These are phyloP conservation scores for Trichogramma pretiosum DNA, from an alignment of 1,140 invertebrate genomes.

Conservation along the genomic window DNA sequence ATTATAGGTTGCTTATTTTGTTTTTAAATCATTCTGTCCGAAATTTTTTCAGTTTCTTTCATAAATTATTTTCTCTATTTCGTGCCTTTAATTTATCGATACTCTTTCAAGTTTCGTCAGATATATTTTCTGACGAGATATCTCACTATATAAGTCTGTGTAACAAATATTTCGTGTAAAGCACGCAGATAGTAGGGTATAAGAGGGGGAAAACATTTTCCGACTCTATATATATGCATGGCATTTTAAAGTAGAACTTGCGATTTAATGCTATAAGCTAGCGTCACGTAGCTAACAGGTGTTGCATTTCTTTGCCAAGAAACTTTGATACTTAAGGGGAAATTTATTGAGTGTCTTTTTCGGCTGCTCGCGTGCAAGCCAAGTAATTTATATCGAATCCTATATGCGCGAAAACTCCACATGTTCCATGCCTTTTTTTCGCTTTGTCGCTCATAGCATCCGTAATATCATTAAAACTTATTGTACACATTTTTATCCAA, in stretches of 20 bases:
- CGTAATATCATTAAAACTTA: neutral
- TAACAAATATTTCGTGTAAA: too few relatives aligned
- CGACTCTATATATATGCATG: constrained; percentile 35
- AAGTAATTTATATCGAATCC: constrained; percentile 27
- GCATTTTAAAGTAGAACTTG: constrained; percentile 34
- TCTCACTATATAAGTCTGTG: too few relatives aligned
- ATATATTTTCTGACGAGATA: too few relatives aligned
- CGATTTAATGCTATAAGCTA: constrained; percentile 30
- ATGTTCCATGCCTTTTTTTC: constrained; percentile 3
- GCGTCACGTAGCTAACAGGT: constrained; percentile 35
- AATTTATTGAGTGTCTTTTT: constrained; percentile 28
- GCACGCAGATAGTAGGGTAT: too few relatives aligned
- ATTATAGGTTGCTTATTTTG: too few relatives aligned
- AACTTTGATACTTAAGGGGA: constrained; percentile 33
- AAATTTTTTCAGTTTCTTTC: too few relatives aligned
- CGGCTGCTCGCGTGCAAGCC: neutral
- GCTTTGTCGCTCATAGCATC: neutral
- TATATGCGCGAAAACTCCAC: neutral
- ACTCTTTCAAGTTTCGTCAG: too few relatives aligned
- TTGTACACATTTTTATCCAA: too few relatives aligned
- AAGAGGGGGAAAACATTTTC: constrained; percentile 17
- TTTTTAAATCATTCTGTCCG: too few relatives aligned
- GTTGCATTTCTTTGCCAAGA: constrained; percentile 28
- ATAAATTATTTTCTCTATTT: too few relatives aligned
- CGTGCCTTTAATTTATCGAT: too few relatives aligned